Conservation (phyloP, 2,888 invertebrate genomes). For the Sarcophaga rosellei region DNA sequence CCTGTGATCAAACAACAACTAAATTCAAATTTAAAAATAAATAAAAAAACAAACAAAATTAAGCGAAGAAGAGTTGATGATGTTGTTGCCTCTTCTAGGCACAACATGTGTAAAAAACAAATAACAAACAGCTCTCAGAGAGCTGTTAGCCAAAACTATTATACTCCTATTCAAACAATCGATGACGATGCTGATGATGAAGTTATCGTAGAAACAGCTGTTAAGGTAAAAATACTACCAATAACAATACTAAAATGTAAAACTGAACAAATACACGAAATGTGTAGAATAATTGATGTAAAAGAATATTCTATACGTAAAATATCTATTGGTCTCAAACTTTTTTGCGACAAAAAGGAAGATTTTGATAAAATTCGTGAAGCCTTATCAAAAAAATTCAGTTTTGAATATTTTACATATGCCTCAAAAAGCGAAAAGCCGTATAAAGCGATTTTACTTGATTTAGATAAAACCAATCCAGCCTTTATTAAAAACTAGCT, state of each 20-base stretch:
- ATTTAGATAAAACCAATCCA: neutral
- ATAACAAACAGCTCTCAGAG: no score
- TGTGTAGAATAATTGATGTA: neutral
- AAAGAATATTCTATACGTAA: neutral
- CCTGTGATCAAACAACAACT: no score
- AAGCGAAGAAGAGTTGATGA: no score
- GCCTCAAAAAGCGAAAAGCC: neutral
- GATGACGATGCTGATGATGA: no score
- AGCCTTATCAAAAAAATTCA: neutral
- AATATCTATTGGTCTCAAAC: neutral
- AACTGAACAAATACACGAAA: conserved; percentile 17
- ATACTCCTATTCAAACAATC: no score
- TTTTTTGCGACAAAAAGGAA: neutral
- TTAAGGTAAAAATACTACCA: neutral
- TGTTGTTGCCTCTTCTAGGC: no score
- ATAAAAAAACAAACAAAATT: no score
- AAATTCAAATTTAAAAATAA: no score
- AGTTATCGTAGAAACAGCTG: no score
- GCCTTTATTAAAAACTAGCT: neutral
- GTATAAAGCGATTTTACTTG: conserved; percentile 1
- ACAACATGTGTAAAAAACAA: no score
- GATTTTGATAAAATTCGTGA: neutral
- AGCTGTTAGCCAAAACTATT: no score
- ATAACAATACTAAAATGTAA: conserved; percentile 25
- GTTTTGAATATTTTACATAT: neutral